Base-by-base conservation (phyloP, 2,797 vertebrate species). In the Tachyglossus aculeatus region DNA sequence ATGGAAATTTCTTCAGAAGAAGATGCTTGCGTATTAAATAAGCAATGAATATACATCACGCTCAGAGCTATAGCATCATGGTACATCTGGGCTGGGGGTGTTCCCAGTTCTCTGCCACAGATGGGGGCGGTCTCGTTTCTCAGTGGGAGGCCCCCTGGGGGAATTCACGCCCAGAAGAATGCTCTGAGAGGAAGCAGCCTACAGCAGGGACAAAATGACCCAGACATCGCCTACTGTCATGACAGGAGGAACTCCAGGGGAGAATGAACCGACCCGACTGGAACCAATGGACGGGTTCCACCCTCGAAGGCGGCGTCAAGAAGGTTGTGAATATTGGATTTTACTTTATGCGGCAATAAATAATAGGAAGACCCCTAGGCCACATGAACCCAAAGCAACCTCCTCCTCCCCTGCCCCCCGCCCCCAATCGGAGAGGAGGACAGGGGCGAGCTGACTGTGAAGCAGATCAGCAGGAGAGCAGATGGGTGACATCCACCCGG, bases 21-120 rank as follows among this genome's bases (percentile, higher is more conserved):
- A 41, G 54, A 77, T 83, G 73, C 62, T 84, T 70, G 36, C 68
- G 79, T 87, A 87, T 89, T 86, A 85, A 85, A 75, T 60, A 83
- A 84, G 78, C 79, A 74, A 79, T 86, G 80, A 88, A 81, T 56
- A 84, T 68, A 62, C 67, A 83, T 70, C 24, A 43, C 71, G 63
- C 66, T 74, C 47, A 10, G 81, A 67, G 67, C 71, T 80, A 69
- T 48, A 80, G 55, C 37, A 16, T 81, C 69, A 70, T 70, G 79
- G 77, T 63, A 71, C 86, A 83, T 67, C 59, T 14, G 5, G 71
- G 50, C 57, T 82, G 83, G 87, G 88, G 80, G 59, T 85, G 68
- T 82, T 70, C 80, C 57, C 71, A 0, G 59, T 76, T 83, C 77
- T 66, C 69, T 34, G 48, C 51, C 73, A 80, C 78, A 86, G 74